Conservation (phyloP, 2,113 vertebrate genomes). For the Rhinopomastus cyanomelas region DNA sequence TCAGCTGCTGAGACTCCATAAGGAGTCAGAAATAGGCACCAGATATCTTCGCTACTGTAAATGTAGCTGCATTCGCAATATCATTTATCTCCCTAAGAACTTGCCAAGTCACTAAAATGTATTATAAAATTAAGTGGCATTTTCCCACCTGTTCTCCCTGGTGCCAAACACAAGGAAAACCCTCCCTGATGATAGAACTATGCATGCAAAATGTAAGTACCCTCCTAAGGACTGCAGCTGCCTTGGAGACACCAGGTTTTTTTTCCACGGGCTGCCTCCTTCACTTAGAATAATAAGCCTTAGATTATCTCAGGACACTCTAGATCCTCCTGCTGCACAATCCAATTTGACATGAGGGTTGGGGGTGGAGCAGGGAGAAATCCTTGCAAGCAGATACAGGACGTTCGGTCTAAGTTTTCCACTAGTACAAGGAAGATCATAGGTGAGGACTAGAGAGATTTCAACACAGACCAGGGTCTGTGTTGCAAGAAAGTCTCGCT, state of each 20-base stretch:
- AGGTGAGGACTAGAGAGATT: neutral
- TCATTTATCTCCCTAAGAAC: slow-evolving; percentile 27
- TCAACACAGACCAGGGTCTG: neutral
- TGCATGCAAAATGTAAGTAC: neutral
- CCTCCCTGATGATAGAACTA: neutral
- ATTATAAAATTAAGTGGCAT: slow-evolving; percentile 39
- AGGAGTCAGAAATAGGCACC: slow-evolving; percentile 37
- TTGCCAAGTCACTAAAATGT: slow-evolving; percentile 8
- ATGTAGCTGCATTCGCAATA: neutral
- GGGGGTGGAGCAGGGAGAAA: neutral
- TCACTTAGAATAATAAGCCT: slow-evolving; percentile 59
- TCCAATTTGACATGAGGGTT: slow-evolving; percentile 38
- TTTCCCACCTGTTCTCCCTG: slow-evolving; percentile 34
- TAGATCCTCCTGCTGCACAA: slow-evolving; percentile 11
- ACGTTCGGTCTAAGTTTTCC: neutral
- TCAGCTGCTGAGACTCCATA: slow-evolving; percentile 51
- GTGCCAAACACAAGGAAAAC: slow-evolving; percentile 1
- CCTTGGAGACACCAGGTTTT: neutral
- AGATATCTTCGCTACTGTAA: slow-evolving; percentile 6
- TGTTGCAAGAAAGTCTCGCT: neutral
- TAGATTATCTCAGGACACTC: slow-evolving; percentile 36
- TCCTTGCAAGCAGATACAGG: neutral
- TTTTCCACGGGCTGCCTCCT: slow-evolving; percentile 16
- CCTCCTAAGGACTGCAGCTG: slow-evolving; percentile 9
- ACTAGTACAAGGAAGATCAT: neutral